These are phyloP conservation scores for Empidonax alnorum DNA, from an alignment of 2,113 vertebrate genomes.

Conservation along the genomic window DNA sequence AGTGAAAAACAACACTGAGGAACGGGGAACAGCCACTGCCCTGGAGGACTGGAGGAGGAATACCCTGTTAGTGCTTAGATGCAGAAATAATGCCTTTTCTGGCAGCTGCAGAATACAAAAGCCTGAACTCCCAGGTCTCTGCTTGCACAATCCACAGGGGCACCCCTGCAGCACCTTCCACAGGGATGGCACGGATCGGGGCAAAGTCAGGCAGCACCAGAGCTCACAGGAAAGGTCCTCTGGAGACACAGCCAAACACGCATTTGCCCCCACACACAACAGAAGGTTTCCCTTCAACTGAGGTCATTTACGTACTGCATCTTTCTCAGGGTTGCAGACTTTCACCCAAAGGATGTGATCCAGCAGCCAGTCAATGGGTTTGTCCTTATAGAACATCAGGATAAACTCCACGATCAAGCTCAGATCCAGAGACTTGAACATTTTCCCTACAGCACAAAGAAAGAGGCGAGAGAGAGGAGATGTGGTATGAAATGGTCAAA, in stretches of 20 bases:
- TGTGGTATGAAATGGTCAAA: neutral
- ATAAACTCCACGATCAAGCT: slow-evolving; percentile 98
- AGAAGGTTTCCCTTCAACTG: neutral
- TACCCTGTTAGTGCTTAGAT: neutral
- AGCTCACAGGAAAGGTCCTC: neutral
- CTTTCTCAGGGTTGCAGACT: slow-evolving; percentile 98
- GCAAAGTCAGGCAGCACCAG: neutral
- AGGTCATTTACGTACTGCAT: slow-evolving; percentile 83
- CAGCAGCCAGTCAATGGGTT: slow-evolving; percentile 98
- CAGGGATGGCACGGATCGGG: neutral
- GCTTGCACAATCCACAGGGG: neutral
- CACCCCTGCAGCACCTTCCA: neutral
- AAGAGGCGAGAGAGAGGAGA: neutral
- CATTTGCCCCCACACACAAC: neutral
- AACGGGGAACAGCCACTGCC: neutral
- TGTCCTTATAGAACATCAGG: slow-evolving; percentile 99
- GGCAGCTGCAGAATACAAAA: slow-evolving; percentile 16
- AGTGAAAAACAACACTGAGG: neutral
- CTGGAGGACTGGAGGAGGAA: neutral
- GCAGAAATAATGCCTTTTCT: slow-evolving; percentile 42
- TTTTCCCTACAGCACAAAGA: slow-evolving; percentile 84
- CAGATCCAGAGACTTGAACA: slow-evolving; percentile 97
- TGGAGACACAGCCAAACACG: neutral
- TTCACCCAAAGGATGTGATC: slow-evolving; percentile 99
- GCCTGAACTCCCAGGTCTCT: neutral